These are phyloP conservation scores for Todiramphus saurophagus DNA, from an alignment of 2,113 vertebrate species.

Conservation along the genomic window DNA sequence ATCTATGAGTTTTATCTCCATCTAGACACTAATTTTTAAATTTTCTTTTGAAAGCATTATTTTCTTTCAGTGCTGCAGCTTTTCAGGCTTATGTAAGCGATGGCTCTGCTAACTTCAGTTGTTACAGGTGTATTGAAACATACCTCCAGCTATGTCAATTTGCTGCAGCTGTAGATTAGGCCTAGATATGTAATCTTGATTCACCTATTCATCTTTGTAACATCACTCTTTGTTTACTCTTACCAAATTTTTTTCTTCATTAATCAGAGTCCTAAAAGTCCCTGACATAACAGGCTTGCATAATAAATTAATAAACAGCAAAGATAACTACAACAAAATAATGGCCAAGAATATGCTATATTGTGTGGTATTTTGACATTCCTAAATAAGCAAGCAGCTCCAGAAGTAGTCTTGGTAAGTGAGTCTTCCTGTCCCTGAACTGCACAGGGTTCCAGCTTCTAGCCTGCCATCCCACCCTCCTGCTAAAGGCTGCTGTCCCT, in stretches of 20 bases:
- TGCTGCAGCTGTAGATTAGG: constrained; percentile 21
- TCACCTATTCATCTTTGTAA: not conserved
- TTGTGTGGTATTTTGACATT: not conserved
- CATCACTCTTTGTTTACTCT: not conserved
- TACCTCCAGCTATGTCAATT: not conserved
- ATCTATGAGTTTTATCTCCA: not conserved
- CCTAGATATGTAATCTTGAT: not conserved
- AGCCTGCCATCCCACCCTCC: not conserved
- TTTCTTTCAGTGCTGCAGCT: not conserved
- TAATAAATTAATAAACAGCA: not conserved
- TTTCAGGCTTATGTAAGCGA: constrained; percentile 9
- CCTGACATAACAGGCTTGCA: not conserved
- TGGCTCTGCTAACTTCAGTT: not conserved
- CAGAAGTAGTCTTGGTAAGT: not conserved
- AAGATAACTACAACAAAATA: not conserved
- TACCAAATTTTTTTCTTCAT: not conserved
- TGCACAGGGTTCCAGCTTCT: not conserved
- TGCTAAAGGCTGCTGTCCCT: not conserved
- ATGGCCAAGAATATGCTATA: not conserved
- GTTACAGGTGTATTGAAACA: not conserved
- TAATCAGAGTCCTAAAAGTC: not conserved
- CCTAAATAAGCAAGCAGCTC: not conserved
- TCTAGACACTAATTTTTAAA: not conserved
- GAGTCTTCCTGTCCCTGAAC: not conserved
- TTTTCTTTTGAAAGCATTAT: constrained; percentile 3